Percentiles rank a stretch among this genome's conserved stretches.
phyloP scores from a whole-genome alignment of 1,140 invertebrate genomes.

The Aphaenogaster floridana region DNA sequence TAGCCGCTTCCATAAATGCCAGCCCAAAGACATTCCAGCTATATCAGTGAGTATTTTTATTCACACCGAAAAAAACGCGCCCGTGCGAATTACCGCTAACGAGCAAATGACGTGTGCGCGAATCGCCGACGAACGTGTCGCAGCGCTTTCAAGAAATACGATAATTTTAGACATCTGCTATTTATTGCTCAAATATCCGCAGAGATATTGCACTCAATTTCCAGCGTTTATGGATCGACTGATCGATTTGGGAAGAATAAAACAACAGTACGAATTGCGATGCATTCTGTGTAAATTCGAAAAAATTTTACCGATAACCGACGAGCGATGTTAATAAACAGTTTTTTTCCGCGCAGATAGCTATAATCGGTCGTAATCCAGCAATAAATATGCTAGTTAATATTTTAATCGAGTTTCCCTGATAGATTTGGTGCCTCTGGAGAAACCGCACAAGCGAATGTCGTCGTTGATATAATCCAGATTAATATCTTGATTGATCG shows the following conservation, averaged over 20 bases:
- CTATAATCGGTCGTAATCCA: constrained; percentile 45
- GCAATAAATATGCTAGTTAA: constrained; percentile 20
- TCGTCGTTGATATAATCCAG: constrained; percentile 1
- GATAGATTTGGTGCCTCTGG: not conserved
- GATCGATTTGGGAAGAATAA: not conserved
- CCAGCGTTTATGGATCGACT: not conserved
- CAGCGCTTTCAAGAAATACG: constrained; percentile 18
- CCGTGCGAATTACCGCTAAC: constrained; percentile 47
- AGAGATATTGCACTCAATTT: not conserved
- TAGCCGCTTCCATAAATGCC: constrained; percentile 92
- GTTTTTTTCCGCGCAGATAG: constrained; percentile 35
- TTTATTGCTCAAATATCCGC: not conserved
- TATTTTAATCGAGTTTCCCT: constrained; percentile 11
- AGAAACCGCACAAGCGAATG: not conserved
- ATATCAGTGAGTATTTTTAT: constrained; percentile 89
- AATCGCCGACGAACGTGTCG: not conserved
- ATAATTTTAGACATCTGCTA: constrained; percentile 48
- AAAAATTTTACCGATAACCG: constrained; percentile 37
- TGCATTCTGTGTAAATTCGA: not conserved
- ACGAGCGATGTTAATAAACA: not conserved
- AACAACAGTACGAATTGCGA: not conserved
- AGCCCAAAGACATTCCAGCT: constrained; percentile 92
- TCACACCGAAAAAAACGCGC: constrained; percentile 8
- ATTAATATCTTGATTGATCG: constrained; percentile 1
- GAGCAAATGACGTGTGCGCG: constrained; percentile 36